Evolutionary conservation across 2,797 vertebrate species (phyloP).

Genomic region (Kryptolebias ocellatus): DNA sequence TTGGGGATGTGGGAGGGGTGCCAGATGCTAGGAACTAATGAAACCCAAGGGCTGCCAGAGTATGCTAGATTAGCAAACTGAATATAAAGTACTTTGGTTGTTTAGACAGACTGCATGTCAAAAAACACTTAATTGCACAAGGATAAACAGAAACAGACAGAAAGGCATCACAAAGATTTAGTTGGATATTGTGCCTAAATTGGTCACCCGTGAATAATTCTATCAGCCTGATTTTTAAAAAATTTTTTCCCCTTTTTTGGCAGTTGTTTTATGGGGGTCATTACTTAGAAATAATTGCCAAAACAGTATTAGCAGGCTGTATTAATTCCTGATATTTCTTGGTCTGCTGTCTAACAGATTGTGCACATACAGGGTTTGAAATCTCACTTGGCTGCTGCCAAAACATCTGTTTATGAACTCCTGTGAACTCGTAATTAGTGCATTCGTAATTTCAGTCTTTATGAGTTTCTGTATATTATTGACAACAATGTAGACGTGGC

Average conservation of each 20-base stretch:
- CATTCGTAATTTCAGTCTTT: background rate
- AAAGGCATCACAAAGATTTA: conserved; percentile 5
- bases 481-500: background rate
- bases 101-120: conserved; percentile 50
- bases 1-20: conserved; percentile 67
- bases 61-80: conserved; percentile 61
- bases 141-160: conserved; percentile 31
- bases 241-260: background rate
- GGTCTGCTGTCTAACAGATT: conserved; percentile 5
- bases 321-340: conserved; percentile 1
- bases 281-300: background rate
- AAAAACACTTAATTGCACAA: conserved; percentile 38
- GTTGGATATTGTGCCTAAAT: conserved; percentile 10
- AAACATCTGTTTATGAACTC: conserved; percentile 7
- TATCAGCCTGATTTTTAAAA: background rate
- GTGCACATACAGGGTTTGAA: background rate
- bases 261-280: background rate
- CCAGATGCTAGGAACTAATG: conserved; percentile 72
- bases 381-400: background rate
- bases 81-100: conserved; percentile 67
- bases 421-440: background rate
- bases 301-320: background rate
- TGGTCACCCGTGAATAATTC: background rate
- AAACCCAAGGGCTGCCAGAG: conserved; percentile 66
- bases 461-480: background rate